Evolutionary conservation across 2,797 vertebrate species (phyloP).

Genomic region (Arrhamphus sclerolepis): DNA sequence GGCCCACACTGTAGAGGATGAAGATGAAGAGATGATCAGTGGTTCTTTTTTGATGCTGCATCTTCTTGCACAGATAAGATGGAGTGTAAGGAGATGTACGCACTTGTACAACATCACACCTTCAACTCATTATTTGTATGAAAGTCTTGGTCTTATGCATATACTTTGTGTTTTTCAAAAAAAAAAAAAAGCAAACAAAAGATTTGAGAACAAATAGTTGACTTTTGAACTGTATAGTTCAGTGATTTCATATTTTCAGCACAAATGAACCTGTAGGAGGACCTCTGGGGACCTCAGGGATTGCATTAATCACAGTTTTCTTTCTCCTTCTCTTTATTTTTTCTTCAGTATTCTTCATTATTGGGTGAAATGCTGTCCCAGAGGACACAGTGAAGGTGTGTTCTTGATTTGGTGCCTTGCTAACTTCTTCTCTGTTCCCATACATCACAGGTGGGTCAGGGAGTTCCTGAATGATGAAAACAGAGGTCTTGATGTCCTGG

Average conservation of each 20-base stretch:
- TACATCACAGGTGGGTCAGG: constrained; percentile 90
- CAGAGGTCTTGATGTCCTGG: constrained; percentile 93
- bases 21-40: no score
- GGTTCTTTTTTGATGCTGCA: not conserved
- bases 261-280: no score
- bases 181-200: no score
- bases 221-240: no score
- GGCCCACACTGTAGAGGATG: not conserved
- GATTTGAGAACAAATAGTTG: no score
- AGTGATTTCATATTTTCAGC: no score
- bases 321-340: not conserved
- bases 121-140: no score
- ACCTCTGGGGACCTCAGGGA: not conserved
- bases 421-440: constrained; percentile 43
- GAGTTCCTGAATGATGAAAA: constrained; percentile 98
- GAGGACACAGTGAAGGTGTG: constrained; percentile 41
- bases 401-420: constrained; percentile 24
- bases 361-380: not conserved
- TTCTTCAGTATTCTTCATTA: not conserved
- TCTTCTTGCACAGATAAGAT: not conserved
- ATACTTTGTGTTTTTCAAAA: no score
- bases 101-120: no score
- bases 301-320: not conserved
- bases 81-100: no score
- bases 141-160: no score